Evolutionary conservation across 1,140 invertebrate species (phyloP).

Genomic region (Drosophila triauraria): DNA sequence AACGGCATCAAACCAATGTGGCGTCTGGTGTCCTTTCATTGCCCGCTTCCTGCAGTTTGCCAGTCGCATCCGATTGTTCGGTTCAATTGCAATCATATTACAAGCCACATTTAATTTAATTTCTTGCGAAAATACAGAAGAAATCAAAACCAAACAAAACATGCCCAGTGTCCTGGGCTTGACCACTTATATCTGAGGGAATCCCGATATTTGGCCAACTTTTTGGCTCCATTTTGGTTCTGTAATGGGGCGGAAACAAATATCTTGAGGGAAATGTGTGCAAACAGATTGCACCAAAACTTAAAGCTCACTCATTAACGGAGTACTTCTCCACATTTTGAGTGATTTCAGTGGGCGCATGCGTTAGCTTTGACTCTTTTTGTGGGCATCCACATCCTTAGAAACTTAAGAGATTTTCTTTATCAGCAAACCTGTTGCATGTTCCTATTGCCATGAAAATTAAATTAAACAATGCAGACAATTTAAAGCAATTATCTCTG

Average conservation of each 20-base stretch:
- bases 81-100: conserved; percentile 77
- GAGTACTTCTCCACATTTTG: conserved; percentile 12
- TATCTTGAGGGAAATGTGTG: conserved; percentile 20
- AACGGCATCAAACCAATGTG: conserved; percentile 6
- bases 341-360: conserved; percentile 46
- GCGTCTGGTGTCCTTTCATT: conserved; percentile 61
- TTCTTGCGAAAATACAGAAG: conserved; percentile 75
- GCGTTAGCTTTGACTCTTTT: conserved; percentile 35
- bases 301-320: conserved; percentile 21
- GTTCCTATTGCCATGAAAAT: not conserved
- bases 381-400: not conserved
- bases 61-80: conserved; percentile 63
- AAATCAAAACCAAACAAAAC: conserved; percentile 47
- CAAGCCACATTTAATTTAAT: conserved; percentile 81
- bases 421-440: conserved; percentile 59
- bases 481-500: conserved; percentile 1
- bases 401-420: conserved; percentile 29
- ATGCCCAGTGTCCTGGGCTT: conserved; percentile 10
- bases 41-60: conserved; percentile 70
- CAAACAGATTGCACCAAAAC: conserved; percentile 5
- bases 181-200: conserved; percentile 1
- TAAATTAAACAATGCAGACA: not conserved
- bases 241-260: conserved; percentile 64
- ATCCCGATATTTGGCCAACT: conserved; percentile 7
- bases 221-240: conserved; percentile 36